Conservation (phyloP, 2,113 vertebrate species). For the Hippopotamus amphibius region DNA sequence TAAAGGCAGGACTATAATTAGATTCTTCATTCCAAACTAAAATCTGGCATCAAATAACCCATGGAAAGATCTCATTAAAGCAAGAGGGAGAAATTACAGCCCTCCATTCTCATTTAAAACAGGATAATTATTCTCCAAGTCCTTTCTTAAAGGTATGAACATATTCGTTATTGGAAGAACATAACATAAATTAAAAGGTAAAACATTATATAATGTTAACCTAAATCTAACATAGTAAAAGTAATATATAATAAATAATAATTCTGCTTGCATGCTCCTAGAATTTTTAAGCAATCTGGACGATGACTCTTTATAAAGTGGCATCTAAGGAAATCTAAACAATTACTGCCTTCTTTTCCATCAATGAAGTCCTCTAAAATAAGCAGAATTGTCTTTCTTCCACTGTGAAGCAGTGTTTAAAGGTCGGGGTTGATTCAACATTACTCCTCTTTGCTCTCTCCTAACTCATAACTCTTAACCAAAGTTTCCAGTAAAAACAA, state of each 20-base stretch:
- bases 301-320: background rate
- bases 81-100: slow-evolving; percentile 60
- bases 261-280: background rate
- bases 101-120: slow-evolving; percentile 51
- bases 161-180: background rate
- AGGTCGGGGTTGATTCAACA: background rate
- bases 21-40: slow-evolving; percentile 54
- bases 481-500: slow-evolving; percentile 46
- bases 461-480: background rate
- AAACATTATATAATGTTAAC: slow-evolving; percentile 43
- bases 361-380: background rate
- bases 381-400: background rate
- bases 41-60: slow-evolving; percentile 63
- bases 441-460: background rate
- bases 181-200: slow-evolving; percentile 6
- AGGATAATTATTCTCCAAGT: slow-evolving; percentile 33
- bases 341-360: background rate
- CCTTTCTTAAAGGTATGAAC: slow-evolving; percentile 48
- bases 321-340: slow-evolving; percentile 26
- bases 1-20: slow-evolving; percentile 54
- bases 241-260: background rate
- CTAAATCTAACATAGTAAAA: background rate
- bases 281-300: slow-evolving; percentile 40
- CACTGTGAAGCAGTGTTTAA: background rate
- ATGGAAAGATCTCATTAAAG: slow-evolving; percentile 61